Percentiles rank a stretch among this genome's conserved stretches.
phyloP scores from a whole-genome alignment of 2,888 invertebrate species.

The Hirudinaria manillensis region DNA sequence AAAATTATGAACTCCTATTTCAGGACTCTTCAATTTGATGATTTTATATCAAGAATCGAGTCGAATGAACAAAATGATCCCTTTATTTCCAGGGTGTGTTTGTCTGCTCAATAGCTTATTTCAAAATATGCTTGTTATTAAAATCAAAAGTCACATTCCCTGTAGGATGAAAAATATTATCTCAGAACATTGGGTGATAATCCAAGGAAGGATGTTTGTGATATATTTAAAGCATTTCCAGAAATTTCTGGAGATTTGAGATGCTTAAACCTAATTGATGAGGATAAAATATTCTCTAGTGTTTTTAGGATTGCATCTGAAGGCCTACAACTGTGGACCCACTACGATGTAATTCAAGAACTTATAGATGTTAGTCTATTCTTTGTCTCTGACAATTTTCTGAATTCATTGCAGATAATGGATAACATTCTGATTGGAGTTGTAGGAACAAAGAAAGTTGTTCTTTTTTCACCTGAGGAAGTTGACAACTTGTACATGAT shows the following conservation, averaged over 20 bases:
- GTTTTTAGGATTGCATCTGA: conserved; percentile 58
- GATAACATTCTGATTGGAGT: conserved; percentile 60
- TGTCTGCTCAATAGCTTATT: background rate
- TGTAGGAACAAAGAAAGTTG: conserved; percentile 56
- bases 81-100: conserved; percentile 52
- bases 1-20: conserved; percentile 7
- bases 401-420: conserved; percentile 52
- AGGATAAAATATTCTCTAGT: conserved; percentile 57
- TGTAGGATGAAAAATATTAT: conserved; percentile 52
- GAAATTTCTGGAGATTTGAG: conserved; percentile 54
- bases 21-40: conserved; percentile 55
- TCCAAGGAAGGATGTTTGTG: conserved; percentile 57
- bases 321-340: conserved; percentile 59
- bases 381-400: background rate
- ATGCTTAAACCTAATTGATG: conserved; percentile 55
- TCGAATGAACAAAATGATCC: conserved; percentile 47
- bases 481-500: conserved; percentile 57
- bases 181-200: conserved; percentile 57
- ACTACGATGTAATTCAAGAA: conserved; percentile 57
- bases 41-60: conserved; percentile 53
- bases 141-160: conserved; percentile 4
- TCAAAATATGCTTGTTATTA: background rate
- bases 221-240: conserved; percentile 57
- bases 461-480: conserved; percentile 57
- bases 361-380: background rate